Percentiles rank a stretch among this genome's conserved stretches.
Conservation (phyloP, 2,797 vertebrate species). For the Limnodromus scolopaceus region DNA sequence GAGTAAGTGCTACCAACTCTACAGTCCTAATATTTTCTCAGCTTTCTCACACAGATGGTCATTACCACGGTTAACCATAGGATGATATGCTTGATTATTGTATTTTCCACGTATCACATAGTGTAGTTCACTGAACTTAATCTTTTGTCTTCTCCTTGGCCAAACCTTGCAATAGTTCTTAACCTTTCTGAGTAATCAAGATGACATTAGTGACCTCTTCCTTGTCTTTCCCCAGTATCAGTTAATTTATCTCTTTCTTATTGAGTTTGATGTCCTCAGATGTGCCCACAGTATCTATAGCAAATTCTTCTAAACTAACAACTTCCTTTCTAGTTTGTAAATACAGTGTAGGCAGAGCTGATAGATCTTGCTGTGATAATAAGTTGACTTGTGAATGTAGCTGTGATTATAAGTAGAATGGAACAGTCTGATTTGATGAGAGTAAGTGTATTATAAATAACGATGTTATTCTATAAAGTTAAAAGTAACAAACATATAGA, state of each 20-base stretch:
- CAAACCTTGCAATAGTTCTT: slow-evolving; percentile 1
- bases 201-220: neutral
- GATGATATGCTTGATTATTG: neutral
- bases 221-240: neutral
- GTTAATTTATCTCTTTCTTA: slow-evolving; percentile 37
- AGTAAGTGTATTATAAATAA: slow-evolving; percentile 28
- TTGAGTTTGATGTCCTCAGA: slow-evolving; percentile 17
- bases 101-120: neutral
- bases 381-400: slow-evolving; percentile 65
- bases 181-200: slow-evolving; percentile 21
- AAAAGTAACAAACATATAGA: neutral
- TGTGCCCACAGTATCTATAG: slow-evolving; percentile 36
- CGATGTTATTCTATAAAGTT: neutral
- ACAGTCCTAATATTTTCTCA: neutral
- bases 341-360: slow-evolving; percentile 61
- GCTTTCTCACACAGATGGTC: neutral
- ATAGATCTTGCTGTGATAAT: slow-evolving; percentile 66
- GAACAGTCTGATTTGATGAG: slow-evolving; percentile 57
- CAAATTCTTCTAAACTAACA: slow-evolving; percentile 38
- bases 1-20: neutral
- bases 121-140: neutral
- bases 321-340: slow-evolving; percentile 65
- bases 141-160: slow-evolving; percentile 4
- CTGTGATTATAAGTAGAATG: slow-evolving; percentile 69
- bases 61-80: neutral